Conservation (phyloP, 2,888 invertebrate species). For the Zele albiditarsus region DNA sequence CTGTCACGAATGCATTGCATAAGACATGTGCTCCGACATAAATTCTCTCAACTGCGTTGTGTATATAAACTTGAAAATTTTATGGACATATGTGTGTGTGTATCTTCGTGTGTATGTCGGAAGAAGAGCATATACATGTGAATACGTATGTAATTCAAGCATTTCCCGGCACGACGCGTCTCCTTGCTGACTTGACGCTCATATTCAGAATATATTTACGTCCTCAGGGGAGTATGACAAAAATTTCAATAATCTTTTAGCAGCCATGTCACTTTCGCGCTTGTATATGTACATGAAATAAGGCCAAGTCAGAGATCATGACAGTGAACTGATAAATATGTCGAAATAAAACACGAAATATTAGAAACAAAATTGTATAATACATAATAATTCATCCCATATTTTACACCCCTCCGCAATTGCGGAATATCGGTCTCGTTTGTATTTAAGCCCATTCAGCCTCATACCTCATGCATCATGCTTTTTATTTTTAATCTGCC, state of each 20-base stretch:
- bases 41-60: conserved; percentile 29
- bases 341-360: conserved; percentile 23
- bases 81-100: background rate
- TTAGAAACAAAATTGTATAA: background rate
- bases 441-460: conserved; percentile 14
- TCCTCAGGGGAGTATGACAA: conserved; percentile 49
- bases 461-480: background rate
- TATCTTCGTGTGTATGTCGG: conserved; percentile 8
- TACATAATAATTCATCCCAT: background rate
- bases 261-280: conserved; percentile 3
- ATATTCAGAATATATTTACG: conserved; percentile 46
- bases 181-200: conserved; percentile 43
- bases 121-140: conserved; percentile 12
- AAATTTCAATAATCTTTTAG: conserved; percentile 58
- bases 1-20: conserved; percentile 31
- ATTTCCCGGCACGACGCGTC: conserved; percentile 30
- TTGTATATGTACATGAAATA: background rate
- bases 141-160: conserved; percentile 42
- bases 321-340: background rate
- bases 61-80: conserved; percentile 2
- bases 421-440: background rate
- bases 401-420: background rate
- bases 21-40: conserved; percentile 38
- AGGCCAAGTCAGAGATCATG: conserved; percentile 2
- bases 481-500: conserved; percentile 32